Base-by-base conservation (phyloP, 2,888 invertebrate genomes). In the Melanostoma scalare region DNA sequence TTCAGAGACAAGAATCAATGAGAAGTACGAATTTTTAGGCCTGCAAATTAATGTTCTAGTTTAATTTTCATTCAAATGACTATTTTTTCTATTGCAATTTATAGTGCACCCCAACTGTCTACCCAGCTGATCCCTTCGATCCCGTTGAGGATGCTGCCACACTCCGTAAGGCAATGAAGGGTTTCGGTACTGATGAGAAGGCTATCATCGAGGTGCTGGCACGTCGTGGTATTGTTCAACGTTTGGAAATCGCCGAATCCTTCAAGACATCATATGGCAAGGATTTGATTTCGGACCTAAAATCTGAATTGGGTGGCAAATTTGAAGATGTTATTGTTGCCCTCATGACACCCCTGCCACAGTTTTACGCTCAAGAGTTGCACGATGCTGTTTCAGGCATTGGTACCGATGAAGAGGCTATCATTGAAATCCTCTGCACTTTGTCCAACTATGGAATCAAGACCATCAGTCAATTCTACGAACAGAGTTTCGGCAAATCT, bases 201-300 rank as follows among this genome's bases (percentile, higher is more conserved):
- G 95, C 97, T 78, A 96, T 98, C 90, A 97, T 97, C 88, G 96
- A 97, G 89, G 95, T 98, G 5, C 93, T 99, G 50, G 96, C 96
- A 72, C 95, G 95, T 86, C 94, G 98, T 85, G 96, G 96, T 82
- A 97, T 97, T 90, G 95, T 95, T 3, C 98, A 99, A 91, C 94
- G 99, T 82, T 93, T 97, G 87, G 96, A 98, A 91, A 97, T 99
- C 88, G 95, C 96, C 53, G 95, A 96, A 90, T 95, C 96, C 31
- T 99, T 96, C 92, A 99, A 99, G 92, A 96, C 97, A 36, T 93
- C 95, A 88, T 98, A 96, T 89, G 99, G 98, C 89, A 96, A 96
- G 93, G 96, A 96, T 89, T 91, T 96, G 88, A 92, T 97, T 86
- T 95, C 94, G 87, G 96, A 97, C 86, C 92, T 97, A 88, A 97